These are phyloP conservation scores for Hemibagrus guttatus DNA, from an alignment of 2,797 vertebrate genomes.

Conservation along the genomic window DNA sequence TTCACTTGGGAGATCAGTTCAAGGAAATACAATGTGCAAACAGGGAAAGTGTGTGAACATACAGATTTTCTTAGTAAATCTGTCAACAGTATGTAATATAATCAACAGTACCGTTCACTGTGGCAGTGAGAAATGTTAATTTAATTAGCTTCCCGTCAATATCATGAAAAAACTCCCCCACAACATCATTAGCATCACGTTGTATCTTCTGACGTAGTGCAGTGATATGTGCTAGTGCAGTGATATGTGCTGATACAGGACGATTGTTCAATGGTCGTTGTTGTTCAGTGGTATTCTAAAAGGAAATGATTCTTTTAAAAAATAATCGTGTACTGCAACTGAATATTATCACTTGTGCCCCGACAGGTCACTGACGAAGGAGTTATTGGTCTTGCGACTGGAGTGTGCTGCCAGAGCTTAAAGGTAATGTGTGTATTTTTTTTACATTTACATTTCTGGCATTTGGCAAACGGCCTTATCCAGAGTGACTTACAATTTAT, in stretches of 20 bases:
- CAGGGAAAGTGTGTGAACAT: not conserved
- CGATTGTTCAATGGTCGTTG: too few species aligned
- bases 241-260: not conserved
- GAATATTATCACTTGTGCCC: not conserved
- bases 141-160: not conserved
- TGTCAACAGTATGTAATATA: not conserved
- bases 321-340: too few species aligned
- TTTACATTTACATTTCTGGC: too few species aligned
- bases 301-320: not conserved
- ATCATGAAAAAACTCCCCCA: not conserved
- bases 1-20: not conserved
- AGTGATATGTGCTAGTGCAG: too few species aligned
- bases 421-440: constrained; percentile 72
- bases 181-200: not conserved
- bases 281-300: not conserved
- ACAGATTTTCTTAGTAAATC: not conserved
- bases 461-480: too few species aligned
- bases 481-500: too few species aligned
- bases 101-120: not conserved
- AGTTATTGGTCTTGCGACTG: constrained; percentile 78
- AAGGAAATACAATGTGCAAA: not conserved
- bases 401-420: constrained; percentile 78
- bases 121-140: not conserved
- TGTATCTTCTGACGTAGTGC: not conserved
- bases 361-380: constrained; percentile 82